Evolutionary conservation across 1,140 invertebrate species (phyloP).

Genomic region (Calephelis nemesis): DNA sequence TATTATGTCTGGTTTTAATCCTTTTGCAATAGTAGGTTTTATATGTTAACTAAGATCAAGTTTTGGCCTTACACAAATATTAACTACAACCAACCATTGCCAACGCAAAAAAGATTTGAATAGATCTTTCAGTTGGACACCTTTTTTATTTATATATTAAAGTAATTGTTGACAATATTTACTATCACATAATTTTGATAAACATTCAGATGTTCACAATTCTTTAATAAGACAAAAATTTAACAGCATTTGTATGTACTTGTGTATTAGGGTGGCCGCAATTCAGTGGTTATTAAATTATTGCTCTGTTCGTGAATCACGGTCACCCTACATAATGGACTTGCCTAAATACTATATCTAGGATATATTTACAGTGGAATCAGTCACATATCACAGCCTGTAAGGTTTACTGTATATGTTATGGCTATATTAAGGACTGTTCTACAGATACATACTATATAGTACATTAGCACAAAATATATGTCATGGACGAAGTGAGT

Average conservation of each 20-base stretch:
- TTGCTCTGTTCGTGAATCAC: not conserved
- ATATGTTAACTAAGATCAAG: too few species aligned
- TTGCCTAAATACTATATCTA: slow-evolving; percentile 40
- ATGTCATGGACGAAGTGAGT: slow-evolving; percentile 17
- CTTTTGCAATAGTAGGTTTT: too few species aligned
- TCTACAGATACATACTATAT: slow-evolving; percentile 29
- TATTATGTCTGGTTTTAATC: slow-evolving; percentile 2
- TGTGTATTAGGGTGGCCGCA: slow-evolving; percentile 22
- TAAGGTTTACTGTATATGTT: slow-evolving; percentile 35
- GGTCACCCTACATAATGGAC: slow-evolving; percentile 23
- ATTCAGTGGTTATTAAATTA: slow-evolving; percentile 23
- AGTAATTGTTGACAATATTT: too few species aligned
- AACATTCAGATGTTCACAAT: too few species aligned
- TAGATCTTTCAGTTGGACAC: too few species aligned
- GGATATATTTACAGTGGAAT: slow-evolving; percentile 48
- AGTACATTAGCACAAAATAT: slow-evolving; percentile 31
- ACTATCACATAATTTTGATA: too few species aligned
- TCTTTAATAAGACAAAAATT: not conserved
- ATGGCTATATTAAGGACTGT: slow-evolving; percentile 41
- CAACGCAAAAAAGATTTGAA: too few species aligned
- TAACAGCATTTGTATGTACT: slow-evolving; percentile 11
- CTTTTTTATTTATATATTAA: too few species aligned
- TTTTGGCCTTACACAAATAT: too few species aligned
- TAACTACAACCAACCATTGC: too few species aligned
- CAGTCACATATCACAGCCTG: slow-evolving; percentile 63